Conservation (phyloP, 1,140 invertebrate species). For the Aporrectodea caliginosa region DNA sequence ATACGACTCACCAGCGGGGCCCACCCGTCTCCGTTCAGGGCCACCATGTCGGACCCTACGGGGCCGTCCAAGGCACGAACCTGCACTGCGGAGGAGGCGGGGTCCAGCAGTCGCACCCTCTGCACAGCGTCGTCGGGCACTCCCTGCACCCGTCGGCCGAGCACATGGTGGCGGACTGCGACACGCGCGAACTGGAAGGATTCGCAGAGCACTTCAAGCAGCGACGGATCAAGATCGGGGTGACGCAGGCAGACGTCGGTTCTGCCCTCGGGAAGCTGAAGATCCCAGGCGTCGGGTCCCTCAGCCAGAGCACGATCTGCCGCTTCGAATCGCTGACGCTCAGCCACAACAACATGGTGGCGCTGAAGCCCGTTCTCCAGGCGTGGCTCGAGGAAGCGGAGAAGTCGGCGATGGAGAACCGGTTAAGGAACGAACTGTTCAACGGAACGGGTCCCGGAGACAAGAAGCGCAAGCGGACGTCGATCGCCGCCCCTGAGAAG, state of each 20-base stretch:
- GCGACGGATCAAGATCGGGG: constrained; percentile 91
- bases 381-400: constrained; percentile 99
- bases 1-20: background rate
- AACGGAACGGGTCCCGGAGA: constrained; percentile 58
- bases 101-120: background rate
- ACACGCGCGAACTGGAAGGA: constrained; percentile 93
- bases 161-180: constrained; percentile 67
- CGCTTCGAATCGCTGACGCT: constrained; percentile 96
- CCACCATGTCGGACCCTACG: background rate
- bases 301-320: constrained; percentile 94
- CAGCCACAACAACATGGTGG: constrained; percentile 99
- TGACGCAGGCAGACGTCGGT: constrained; percentile 98
- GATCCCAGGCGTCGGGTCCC: constrained; percentile 94
- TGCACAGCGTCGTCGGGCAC: too few relatives aligned
- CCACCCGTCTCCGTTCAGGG: background rate
- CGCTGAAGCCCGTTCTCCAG: constrained; percentile 97
- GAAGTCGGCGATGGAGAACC: constrained; percentile 49
- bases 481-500: constrained; percentile 98
- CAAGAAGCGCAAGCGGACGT: constrained; percentile 97
- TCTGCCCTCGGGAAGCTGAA: constrained; percentile 98
- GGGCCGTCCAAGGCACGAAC: background rate
- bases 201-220: constrained; percentile 99
- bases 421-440: constrained; percentile 36
- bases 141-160: constrained; percentile 66
- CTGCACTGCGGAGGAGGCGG: background rate